Percentiles rank a stretch among this genome's conserved stretches.
These are phyloP conservation scores for Melanerpes aurifrons DNA, from an alignment of 2,113 vertebrate genomes.

Conservation along the genomic window DNA sequence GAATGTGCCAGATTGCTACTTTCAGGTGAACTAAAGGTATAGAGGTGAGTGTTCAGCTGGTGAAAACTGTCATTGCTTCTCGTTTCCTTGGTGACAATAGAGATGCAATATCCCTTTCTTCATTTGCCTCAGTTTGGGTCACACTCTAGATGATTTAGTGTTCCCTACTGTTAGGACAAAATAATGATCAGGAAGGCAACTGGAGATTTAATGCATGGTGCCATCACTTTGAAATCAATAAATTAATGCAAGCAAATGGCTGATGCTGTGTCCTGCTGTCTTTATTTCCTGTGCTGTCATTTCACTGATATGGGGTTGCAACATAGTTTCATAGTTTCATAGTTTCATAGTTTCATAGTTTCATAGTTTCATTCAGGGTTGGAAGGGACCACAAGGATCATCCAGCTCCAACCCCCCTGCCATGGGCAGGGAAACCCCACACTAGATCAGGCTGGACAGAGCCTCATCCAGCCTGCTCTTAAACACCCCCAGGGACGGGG, in stretches of 20 bases:
- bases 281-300: background rate
- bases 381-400: too few relatives aligned
- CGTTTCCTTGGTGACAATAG: conserved; percentile 31
- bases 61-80: conserved; percentile 7
- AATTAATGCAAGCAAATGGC: background rate
- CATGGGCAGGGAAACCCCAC: too few relatives aligned
- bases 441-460: too few relatives aligned
- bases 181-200: conserved; percentile 2
- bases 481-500: too few relatives aligned
- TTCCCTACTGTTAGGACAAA: background rate
- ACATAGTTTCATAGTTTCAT: too few relatives aligned
- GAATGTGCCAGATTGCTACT: background rate
- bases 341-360: too few relatives aligned
- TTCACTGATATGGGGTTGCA: background rate
- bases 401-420: too few relatives aligned
- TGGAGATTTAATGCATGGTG: background rate
- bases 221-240: conserved; percentile 9
- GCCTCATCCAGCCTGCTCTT: too few relatives aligned
- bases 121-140: background rate
- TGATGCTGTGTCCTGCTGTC: background rate
- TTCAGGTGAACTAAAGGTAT: background rate
- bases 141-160: background rate
- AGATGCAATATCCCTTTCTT: background rate
- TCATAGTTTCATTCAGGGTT: too few relatives aligned
- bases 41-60: conserved; percentile 16